Conservation (phyloP, 30 jellyfish, hydroid and myxozoan species). For the Morbakka virulenta region DNA sequence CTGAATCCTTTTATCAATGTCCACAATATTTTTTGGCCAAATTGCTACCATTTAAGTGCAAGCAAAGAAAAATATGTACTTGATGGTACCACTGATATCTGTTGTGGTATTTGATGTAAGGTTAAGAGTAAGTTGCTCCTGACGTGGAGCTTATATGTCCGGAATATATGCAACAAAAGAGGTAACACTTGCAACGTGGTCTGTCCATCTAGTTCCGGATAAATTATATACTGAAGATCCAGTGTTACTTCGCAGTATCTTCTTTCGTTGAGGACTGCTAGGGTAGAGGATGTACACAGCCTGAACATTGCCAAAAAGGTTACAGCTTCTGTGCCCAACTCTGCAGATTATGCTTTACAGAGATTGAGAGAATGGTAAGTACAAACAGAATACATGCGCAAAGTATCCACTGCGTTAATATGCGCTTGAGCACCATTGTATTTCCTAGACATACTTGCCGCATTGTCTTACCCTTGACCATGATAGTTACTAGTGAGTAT, state of each 20-base stretch:
- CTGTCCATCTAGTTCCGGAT: background rate
- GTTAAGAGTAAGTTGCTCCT: background rate
- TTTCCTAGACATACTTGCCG: constrained; percentile 17
- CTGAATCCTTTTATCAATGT: background rate
- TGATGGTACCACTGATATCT: background rate
- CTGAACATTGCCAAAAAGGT: constrained; percentile 7
- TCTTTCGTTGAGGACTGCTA: background rate
- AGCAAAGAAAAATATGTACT: background rate
- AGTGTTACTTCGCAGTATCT: background rate
- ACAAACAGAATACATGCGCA: background rate
- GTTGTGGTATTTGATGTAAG: background rate
- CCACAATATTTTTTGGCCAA: background rate
- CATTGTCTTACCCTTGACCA: constrained; percentile 28
- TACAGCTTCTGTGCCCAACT: background rate
- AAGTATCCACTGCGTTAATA: background rate
- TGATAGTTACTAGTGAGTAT: background rate
- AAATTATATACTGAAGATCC: constrained; percentile 2
- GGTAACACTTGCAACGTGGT: background rate
- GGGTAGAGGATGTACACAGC: background rate
- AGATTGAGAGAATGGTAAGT: constrained; percentile 7
- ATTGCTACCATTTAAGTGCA: background rate
- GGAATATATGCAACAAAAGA: background rate
- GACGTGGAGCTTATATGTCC: background rate
- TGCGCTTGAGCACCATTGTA: background rate
- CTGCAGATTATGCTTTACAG: constrained; percentile 8